phyloP scores from a whole-genome alignment of 2,888 invertebrate species.

The Pristionchus mayeri region DNA sequence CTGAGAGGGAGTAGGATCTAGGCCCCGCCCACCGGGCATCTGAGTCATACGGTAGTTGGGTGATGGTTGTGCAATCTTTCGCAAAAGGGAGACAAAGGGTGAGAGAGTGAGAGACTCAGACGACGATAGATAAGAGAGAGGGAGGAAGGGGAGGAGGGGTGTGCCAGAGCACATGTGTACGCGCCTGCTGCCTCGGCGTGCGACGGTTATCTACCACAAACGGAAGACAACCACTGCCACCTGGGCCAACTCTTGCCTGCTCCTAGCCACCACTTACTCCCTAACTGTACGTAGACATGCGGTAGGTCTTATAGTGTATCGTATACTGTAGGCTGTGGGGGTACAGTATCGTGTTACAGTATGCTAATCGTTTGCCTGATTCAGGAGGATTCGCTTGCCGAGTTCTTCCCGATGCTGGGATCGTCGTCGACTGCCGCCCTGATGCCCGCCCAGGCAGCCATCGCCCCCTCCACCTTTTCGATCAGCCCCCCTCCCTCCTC shows the following conservation, averaged over 20 bases:
- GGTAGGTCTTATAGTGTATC: neutral
- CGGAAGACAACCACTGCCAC: no score
- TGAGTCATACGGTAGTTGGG: slow-evolving; percentile 30
- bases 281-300: slow-evolving; percentile 14
- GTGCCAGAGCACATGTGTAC: slow-evolving; percentile 14
- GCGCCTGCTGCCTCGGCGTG: neutral
- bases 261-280: neutral
- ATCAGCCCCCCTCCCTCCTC: neutral
- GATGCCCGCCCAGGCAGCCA: neutral
- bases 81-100: slow-evolving; percentile 12
- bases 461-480: neutral
- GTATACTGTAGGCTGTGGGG: neutral
- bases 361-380: neutral
- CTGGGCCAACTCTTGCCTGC: slow-evolving; percentile 7
- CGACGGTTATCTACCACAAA: slow-evolving; percentile 29
- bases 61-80: slow-evolving; percentile 46
- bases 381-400: slow-evolving; percentile 41
- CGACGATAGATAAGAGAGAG: neutral
- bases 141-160: neutral
- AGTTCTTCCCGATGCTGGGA: slow-evolving; percentile 46
- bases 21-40: neutral
- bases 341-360: neutral
- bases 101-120: neutral
- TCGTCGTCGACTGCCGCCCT: slow-evolving; percentile 2
- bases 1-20: neutral